Evolutionary conservation across 53 echinoderm and acorn worm species (phyloP), one percentile per base, ranked within the genome.

Genomic region (Patiria pectinifera): DNA sequence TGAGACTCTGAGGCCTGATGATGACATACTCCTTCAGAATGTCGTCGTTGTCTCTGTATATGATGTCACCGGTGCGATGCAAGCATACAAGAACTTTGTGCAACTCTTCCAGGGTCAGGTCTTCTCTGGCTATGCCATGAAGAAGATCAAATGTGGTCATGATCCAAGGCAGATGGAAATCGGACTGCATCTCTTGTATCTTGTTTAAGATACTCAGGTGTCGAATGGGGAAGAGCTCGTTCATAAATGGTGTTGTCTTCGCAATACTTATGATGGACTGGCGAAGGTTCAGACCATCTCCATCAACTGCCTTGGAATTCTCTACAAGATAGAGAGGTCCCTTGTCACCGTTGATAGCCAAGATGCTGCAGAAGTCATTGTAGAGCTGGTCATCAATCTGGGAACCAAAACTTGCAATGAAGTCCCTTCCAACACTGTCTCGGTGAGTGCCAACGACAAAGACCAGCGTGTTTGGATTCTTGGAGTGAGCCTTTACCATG

Each of bases 361-460:
- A 75, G 26, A 93, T 88, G 22, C 69, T 24, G 61, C 88, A 87
- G 45, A 93, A 93, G 44, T 93, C 93, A 3, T 48, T 80, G 90
- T 90, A 90, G 18, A 90, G 58, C 46, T 85, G 78, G 81, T 69
- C 49, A 13, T 86, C 24, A 19, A 92, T 66, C 49, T 80, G 25
- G 78, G 80, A 53, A 18, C 80, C 48, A 23, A 92, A 63, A 16
- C 61, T 83, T 44, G 60, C 53, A 43, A 83, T 53, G 48, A 92
- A 92, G 7, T 62, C 81, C 44, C 70, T 66, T n/a, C 47, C 76
- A 11, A 84, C 91, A 62, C 80, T 81, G 76, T 93, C 93, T 43
- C 87, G 83, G 80, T 93, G 93, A 11, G 93, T 93, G 24, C 93
- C 93, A 62, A 93, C 76, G 5, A 93, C 58, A 62, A 93, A 93